A percentile compares a stretch with the other conserved stretches of the same genome.
These are phyloP conservation scores for Pandion haliaetus DNA, from an alignment of 2,113 vertebrate genomes.

Conservation along the genomic window DNA sequence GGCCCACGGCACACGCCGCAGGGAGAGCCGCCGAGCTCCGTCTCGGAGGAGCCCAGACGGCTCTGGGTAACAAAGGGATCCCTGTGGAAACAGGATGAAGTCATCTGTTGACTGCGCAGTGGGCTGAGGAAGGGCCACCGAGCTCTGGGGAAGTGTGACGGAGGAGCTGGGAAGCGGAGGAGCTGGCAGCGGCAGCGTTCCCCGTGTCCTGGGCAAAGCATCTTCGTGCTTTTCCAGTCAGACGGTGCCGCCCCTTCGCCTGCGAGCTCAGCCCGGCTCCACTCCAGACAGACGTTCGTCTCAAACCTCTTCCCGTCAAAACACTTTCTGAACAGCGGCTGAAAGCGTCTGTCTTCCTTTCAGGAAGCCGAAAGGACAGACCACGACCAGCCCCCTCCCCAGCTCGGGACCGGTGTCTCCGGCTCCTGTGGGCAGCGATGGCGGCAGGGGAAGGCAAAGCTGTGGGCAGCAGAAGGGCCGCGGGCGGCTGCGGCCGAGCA, in stretches of 20 bases:
- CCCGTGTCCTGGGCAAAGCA: accelerated
- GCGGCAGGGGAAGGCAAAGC: neutral
- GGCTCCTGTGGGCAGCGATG: accelerated
- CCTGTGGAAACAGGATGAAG: neutral
- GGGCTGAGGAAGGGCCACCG: neutral
- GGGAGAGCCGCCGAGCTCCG: accelerated
- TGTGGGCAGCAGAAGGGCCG: accelerated
- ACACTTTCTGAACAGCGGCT: accelerated
- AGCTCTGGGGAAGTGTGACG: neutral
- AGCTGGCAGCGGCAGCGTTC: accelerated
- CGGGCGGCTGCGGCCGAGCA: accelerated
- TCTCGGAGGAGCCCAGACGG: neutral
- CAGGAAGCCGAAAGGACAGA: neutral
- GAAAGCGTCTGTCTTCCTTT: too few species aligned
- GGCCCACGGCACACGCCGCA: accelerated
- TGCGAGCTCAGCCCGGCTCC: accelerated
- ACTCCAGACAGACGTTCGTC: accelerated
- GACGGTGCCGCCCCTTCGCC: neutral
- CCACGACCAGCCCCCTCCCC: neutral
- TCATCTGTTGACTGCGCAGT: accelerated
- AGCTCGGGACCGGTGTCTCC: neutral
- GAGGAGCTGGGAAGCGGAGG: neutral
- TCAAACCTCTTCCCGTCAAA: accelerated
- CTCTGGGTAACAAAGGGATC: neutral
- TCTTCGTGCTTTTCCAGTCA: neutral